phyloP scores from a whole-genome alignment of 2,113 vertebrate genomes.

The Cheirogaleus medius region DNA sequence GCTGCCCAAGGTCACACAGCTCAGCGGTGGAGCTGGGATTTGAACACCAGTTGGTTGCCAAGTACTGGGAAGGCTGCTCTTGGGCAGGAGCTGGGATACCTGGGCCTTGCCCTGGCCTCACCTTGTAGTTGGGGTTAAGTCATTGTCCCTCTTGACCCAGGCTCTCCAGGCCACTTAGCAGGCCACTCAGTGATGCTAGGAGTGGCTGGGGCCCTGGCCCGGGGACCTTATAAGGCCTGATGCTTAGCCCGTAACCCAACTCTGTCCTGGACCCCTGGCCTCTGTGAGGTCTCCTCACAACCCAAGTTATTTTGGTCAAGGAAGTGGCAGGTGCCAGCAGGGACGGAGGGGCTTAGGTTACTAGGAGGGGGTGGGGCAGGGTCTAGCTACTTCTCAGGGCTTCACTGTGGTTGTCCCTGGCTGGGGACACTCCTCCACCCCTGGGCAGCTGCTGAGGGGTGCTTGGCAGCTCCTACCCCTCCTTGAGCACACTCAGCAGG shows the following conservation, averaged over 20 bases:
- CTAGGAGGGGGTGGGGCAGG: slow-evolving; percentile 27
- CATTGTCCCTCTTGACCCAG: background rate
- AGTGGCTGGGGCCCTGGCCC: background rate
- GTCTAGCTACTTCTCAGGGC: background rate
- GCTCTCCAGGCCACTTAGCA: background rate
- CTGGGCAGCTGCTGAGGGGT: background rate
- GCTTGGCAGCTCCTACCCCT: background rate
- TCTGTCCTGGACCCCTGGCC: slow-evolving; percentile 38
- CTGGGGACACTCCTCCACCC: background rate
- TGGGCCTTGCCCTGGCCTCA: background rate
- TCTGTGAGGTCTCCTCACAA: slow-evolving; percentile 19
- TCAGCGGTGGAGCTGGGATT: background rate
- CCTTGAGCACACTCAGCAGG: slow-evolving; percentile 35
- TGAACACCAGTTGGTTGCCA: background rate
- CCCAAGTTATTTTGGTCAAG: slow-evolving; percentile 74
- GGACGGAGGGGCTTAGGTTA: slow-evolving; percentile 58
- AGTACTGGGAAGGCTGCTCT: background rate
- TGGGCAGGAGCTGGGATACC: background rate
- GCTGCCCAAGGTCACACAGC: slow-evolving; percentile 62
- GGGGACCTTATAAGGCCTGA: slow-evolving; percentile 74
- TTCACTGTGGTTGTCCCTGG: background rate
- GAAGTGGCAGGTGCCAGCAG: slow-evolving; percentile 39
- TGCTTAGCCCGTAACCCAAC: slow-evolving; percentile 72
- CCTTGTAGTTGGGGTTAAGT: background rate
- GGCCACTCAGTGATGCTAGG: background rate